Conservation (phyloP, 2,888 invertebrate genomes). For the Allygus modestus region DNA sequence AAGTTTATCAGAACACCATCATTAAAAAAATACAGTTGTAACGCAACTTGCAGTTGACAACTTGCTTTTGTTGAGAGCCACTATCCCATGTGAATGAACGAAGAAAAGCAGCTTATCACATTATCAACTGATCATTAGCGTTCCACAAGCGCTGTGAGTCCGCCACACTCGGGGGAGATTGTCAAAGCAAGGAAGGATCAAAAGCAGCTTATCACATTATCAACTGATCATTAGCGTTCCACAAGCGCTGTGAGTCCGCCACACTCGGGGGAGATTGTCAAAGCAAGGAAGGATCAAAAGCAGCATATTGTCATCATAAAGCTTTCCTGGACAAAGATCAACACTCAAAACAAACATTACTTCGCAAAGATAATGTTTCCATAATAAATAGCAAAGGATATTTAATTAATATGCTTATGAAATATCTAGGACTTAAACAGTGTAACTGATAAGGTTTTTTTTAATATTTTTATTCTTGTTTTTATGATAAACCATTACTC, state of each 20-base stretch:
- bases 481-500: too few species aligned
- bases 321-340: neutral
- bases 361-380: too few species aligned
- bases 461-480: too few species aligned
- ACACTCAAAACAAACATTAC: neutral
- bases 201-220: neutral
- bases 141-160: neutral
- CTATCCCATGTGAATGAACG: too few species aligned
- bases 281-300: neutral
- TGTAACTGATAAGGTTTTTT: too few species aligned
- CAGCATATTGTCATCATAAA: neutral
- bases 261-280: neutral
- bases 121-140: neutral
- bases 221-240: neutral
- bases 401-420: too few species aligned
- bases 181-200: constrained; percentile 5
- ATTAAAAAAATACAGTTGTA: too few species aligned
- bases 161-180: neutral
- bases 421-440: too few species aligned
- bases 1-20: too few species aligned
- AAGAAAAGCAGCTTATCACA: neutral
- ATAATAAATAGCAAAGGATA: too few species aligned
- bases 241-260: neutral
- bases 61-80: too few species aligned
- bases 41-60: too few species aligned